Percentiles rank a stretch among this genome's conserved stretches.
Evolutionary conservation across 2,113 vertebrate species (phyloP).

Genomic region (Terrapene triunguis): DNA sequence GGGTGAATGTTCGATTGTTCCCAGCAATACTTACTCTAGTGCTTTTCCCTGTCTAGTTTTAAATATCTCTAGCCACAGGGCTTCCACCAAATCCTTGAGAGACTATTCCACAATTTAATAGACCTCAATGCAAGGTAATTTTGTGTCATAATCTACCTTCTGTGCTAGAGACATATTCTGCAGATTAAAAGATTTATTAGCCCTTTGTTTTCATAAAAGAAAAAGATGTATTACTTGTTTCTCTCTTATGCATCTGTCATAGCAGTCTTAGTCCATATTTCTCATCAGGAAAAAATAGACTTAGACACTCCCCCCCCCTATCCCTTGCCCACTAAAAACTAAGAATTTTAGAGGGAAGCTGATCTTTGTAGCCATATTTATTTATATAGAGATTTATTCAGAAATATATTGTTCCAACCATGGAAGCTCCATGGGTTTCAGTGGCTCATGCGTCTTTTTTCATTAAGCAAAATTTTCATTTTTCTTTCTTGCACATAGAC

Average conservation of each 20-base stretch:
- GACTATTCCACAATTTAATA: not conserved
- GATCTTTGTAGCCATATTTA: conserved; percentile 1
- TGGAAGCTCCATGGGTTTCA: not conserved
- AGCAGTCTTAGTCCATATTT: not conserved
- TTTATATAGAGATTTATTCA: conserved; percentile 21
- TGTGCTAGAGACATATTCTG: conserved; percentile 26
- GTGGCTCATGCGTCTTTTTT: not conserved
- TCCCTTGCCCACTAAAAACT: not conserved
- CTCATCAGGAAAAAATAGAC: not conserved
- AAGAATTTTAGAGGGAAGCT: conserved; percentile 14
- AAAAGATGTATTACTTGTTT: not conserved
- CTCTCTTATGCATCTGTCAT: not conserved
- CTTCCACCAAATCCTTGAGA: not conserved
- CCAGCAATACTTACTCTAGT: not conserved
- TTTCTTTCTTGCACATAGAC: not conserved
- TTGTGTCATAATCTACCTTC: conserved; percentile 37
- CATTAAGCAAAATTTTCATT: not conserved
- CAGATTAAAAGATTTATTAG: conserved; percentile 3
- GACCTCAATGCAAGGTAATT: conserved; percentile 12
- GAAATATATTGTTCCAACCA: not conserved
- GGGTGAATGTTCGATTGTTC: not conserved
- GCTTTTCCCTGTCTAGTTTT: not conserved
- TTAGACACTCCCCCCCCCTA: not conserved
- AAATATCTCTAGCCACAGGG: not conserved
- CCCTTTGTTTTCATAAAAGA: not conserved